These are phyloP conservation scores for Rhynchomys soricoides DNA, from an alignment of 2,113 vertebrate genomes.

Conservation along the genomic window DNA sequence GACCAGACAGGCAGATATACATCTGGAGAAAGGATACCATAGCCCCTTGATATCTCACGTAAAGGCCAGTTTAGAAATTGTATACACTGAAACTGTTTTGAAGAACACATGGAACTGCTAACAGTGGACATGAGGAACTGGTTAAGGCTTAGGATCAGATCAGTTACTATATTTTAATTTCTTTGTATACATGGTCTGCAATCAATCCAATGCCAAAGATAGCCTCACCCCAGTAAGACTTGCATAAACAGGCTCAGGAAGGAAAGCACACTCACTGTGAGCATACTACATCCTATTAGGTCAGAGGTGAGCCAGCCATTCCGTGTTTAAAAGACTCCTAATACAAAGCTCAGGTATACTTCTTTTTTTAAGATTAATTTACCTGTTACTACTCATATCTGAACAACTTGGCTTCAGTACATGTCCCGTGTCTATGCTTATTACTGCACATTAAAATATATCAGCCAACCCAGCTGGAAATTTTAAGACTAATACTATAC, in stretches of 20 bases:
- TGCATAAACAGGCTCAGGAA: neutral
- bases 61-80: neutral
- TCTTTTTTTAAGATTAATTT: slow-evolving; percentile 7
- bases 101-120: neutral
- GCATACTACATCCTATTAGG: rapidly evolving
- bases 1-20: too few relatives aligned
- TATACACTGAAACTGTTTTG: neutral
- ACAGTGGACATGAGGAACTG: neutral
- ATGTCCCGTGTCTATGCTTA: neutral
- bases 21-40: neutral
- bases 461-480: neutral
- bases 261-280: neutral
- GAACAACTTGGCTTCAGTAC: neutral
- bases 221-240: neutral
- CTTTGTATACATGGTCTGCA: neutral
- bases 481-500: neutral
- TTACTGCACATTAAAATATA: neutral
- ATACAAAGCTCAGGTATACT: neutral
- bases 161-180: neutral
- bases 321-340: neutral
- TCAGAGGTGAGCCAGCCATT: neutral
- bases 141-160: neutral
- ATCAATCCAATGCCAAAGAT: neutral
- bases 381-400: neutral
- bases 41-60: neutral